Evolutionary conservation across 2,888 invertebrate species (phyloP).

Genomic region (Cotesia congregata): DNA sequence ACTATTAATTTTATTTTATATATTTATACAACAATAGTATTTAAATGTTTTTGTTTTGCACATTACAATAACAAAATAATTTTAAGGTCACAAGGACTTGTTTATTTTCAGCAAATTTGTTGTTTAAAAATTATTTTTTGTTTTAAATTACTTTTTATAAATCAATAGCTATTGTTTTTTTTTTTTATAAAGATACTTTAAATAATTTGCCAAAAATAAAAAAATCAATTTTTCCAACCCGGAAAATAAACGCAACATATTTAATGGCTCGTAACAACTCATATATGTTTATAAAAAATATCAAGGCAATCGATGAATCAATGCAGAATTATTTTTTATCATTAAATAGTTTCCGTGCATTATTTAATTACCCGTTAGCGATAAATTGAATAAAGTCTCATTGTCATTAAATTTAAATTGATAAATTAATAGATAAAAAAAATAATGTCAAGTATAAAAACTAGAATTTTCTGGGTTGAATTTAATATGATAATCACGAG

Average conservation of each 20-base stretch:
- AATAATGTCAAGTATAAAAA: background rate
- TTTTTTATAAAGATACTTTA: too few relatives aligned
- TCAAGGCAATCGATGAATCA: conserved; percentile 7
- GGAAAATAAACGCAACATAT: conserved; percentile 22
- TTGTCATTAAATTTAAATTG: background rate
- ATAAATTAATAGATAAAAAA: background rate
- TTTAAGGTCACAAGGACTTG: background rate
- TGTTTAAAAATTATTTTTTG: background rate
- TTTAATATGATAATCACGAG: background rate
- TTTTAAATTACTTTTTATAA: too few relatives aligned
- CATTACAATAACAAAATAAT: background rate
- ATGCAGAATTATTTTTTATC: conserved; percentile 8
- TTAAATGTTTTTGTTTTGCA: background rate
- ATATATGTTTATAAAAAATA: conserved; percentile 10
- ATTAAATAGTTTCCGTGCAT: background rate
- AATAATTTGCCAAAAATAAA: too few relatives aligned
- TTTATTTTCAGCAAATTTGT: background rate
- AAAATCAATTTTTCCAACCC: background rate
- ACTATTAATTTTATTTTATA: background rate
- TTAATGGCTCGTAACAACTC: background rate
- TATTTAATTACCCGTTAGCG: background rate
- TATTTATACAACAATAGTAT: background rate
- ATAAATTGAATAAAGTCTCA: background rate
- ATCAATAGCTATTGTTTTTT: too few relatives aligned
- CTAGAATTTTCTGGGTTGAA: background rate